Evolutionary conservation across 2,797 vertebrate genomes (phyloP).

Genomic region (Helicolenus hilgendorfi): DNA sequence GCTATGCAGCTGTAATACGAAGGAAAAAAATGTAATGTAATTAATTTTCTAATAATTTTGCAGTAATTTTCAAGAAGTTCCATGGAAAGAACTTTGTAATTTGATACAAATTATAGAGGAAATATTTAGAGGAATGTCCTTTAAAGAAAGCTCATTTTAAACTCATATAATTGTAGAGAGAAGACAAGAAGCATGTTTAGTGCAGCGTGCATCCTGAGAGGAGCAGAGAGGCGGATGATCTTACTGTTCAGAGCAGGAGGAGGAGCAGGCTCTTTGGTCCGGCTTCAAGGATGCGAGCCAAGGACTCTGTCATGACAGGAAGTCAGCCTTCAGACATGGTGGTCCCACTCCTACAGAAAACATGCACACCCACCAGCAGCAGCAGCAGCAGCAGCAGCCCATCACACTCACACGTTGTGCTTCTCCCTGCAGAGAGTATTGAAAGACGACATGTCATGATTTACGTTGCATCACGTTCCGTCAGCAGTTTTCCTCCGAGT

Average conservation of each 20-base stretch:
- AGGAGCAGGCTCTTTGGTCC: slow-evolving; percentile 72
- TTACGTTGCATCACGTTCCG: slow-evolving; percentile 47
- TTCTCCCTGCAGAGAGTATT: slow-evolving; percentile 60
- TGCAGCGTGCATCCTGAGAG: slow-evolving; percentile 27
- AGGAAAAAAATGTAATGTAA: neutral
- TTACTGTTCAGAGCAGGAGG: slow-evolving; percentile 63
- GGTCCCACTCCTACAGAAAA: slow-evolving; percentile 90
- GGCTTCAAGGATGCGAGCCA: slow-evolving; percentile 78
- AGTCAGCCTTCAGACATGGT: slow-evolving; percentile 88
- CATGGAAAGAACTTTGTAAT: neutral
- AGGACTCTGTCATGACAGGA: slow-evolving; percentile 87
- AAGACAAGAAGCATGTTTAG: slow-evolving; percentile 21
- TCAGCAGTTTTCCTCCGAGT: slow-evolving; percentile 52
- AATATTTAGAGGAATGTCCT: neutral
- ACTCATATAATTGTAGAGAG: neutral
- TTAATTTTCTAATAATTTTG: neutral
- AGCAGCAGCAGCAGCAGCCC: neutral
- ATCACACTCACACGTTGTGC: slow-evolving; percentile 36
- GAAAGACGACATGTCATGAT: slow-evolving; percentile 62
- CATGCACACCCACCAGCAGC: slow-evolving; percentile 54
- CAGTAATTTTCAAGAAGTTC: neutral
- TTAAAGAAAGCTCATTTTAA: neutral
- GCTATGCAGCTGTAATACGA: neutral
- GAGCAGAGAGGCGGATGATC: slow-evolving; percentile 51
- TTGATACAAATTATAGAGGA: neutral